Evolutionary conservation across 2,113 vertebrate species (phyloP), one percentile per base, ranked within the genome.

Genomic region (Cavia aperea): DNA sequence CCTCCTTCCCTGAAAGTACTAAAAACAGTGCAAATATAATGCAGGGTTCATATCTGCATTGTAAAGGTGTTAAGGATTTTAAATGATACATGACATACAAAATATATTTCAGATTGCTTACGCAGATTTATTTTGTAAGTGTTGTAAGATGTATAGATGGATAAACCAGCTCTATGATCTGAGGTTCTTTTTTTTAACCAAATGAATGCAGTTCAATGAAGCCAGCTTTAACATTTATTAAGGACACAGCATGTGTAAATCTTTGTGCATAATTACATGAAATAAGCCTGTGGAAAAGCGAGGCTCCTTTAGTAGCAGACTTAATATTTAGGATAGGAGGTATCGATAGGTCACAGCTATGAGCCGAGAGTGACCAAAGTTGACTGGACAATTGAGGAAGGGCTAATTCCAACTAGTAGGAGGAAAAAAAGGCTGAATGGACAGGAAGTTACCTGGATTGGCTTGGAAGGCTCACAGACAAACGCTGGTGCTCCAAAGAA

Each of bases 331-430:
- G 36, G 13, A 23, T 9, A 3, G 3, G 31, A 1, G 8, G 1
- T 36, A 23, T 0, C n/a, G 63, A 21, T 19, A 33, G 15, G 16
- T 73, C 26, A 70, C 16, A 26, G 85, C 21, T 33, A 33, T 5
- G 43, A 46, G 29, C 26, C 31, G 58, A 29, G 19, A 11, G 65
- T 39, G 58, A 39, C n/a, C 8, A 7, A 72, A 60, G 15, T 19
- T 9, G 24, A 6, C 1, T 6, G 11, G 33, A 54, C 4, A 65
- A 4, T 21, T 14, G 24, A 56, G 66, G 36, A 82, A 49, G 62
- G 9, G 3, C 10, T 56, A 21, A 33, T 43, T 62, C 3, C 9
- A 29, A 0, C 16, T 21, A 24, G 14, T 7, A 13, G 12, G 16
- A 13, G 12, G 78, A 77, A 36, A 65, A 43, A 43, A 51, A n/a